Evolutionary conservation across 2,888 invertebrate genomes (phyloP), one percentile per base, ranked within the genome.

Genomic region (Agrochola lota): DNA sequence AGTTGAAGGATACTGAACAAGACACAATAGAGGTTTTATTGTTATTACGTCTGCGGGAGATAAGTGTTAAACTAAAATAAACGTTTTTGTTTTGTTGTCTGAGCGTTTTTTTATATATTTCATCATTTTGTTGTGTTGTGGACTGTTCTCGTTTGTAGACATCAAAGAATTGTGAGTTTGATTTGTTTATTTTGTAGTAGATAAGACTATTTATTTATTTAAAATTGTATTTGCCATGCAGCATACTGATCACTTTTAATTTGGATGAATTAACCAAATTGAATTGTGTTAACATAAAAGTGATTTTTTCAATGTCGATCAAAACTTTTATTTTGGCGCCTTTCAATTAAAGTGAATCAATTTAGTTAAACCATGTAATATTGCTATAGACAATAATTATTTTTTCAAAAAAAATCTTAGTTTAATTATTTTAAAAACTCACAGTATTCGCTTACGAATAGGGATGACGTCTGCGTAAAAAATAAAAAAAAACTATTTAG

Each of bases 111-210:
- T 26, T 43, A 17, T 0, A 17, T 35, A 40, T 55, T 23, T 72
- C 15, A 23, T 40, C 0, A 11, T 17, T 40, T 26, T 17, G 9
- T 26, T 9, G 40, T 64, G 66, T 4, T 66, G 26, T 55, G 40
- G 1, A 2, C 0, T 73, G 11, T 72, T 26, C 6, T 35, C 3
- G 6, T 59, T 9, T 5, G 2, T 60, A 23, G 11, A 2, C 8
- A 46, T n/a, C 23, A 15, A 20, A 6, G 12, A 23, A 30, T 15
- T 46, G 62, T 74, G n/a, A 60, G 71, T 74, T 20, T 9, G 8
- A 46, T 70, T 70, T 46, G 20, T 69, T 57, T 74, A 46, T 57
- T 43, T 52, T 40, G 5, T 69, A 49, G 3, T 74, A 23, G 0
- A 11, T 55, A 72, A n/a, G n/a, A n/a, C 6, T 35, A n/a, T n/a